These are phyloP conservation scores for Mesorhabditis belari DNA, from an alignment of 2,888 invertebrate species.

Conservation along the genomic window DNA sequence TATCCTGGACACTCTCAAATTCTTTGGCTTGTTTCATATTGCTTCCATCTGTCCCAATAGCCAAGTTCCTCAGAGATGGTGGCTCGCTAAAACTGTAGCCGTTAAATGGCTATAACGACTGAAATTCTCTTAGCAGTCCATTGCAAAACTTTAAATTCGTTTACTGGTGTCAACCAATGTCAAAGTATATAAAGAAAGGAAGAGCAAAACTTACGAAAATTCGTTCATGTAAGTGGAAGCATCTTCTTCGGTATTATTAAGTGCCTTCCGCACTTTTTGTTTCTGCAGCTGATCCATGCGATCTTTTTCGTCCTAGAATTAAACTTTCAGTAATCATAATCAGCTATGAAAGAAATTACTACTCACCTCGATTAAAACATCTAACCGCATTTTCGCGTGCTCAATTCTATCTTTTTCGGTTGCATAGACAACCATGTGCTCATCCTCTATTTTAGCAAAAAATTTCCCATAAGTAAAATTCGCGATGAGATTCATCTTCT, in stretches of 20 bases:
- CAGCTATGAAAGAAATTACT: no score
- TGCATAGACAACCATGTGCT: neutral
- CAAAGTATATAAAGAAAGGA: no score
- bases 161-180: no score
- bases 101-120: neutral
- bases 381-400: neutral
- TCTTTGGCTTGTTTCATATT: neutral
- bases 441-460: neutral
- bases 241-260: neutral
- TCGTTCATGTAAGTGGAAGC: neutral
- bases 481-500: neutral
- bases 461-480: neutral
- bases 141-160: neutral
- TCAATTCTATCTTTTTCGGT: neutral
- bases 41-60: neutral
- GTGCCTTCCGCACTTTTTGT: neutral
- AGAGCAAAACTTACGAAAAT: neutral
- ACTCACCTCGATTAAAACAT: neutral
- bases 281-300: neutral
- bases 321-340: neutral
- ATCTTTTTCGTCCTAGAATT: neutral
- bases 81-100: neutral
- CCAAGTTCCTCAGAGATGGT: neutral
- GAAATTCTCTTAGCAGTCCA: no score
- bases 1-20: neutral